Evolutionary conservation across 2,888 invertebrate genomes (phyloP), one percentile per base, ranked within the genome.

Genomic region (Agrochola lota): DNA sequence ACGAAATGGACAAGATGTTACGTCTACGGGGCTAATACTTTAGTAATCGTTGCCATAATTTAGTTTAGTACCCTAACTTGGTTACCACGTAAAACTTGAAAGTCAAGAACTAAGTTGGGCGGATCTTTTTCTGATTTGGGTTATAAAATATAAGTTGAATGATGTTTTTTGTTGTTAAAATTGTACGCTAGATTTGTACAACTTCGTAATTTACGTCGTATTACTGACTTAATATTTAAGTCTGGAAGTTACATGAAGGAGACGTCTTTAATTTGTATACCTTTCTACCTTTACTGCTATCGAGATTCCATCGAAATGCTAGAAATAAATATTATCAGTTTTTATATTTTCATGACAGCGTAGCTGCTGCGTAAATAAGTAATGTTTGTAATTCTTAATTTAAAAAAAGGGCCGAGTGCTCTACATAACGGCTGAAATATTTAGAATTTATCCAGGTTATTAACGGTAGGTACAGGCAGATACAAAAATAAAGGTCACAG

Each of bases 51-150:
- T 4, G 63, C 12, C 63, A 55, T 57, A 55, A 66, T 60, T 69
- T 66, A 35, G n/a, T 30, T 74, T 30, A 78, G 20, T 67, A 46
- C 40, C 57, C 40, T 49, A 63, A 43, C 43, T 73, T n/a, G 23
- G 20, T 49, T 17, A 6, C 26, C 52, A 71, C 26, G 46, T 80
- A 17, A 30, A 43, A 35, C 12, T 62, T 52, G 35, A 52, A 12
- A 62, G 49, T 57, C 7, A 66, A 63, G 20, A 26, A 60, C 26
- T 49, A 67, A 67, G 73, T 57, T 60, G 0, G 43, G 35, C 6
- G n/a, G 26, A 20, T 26, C 11, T 46, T 67, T 49, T 67, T 23
- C 12, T 12, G 26, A 20, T 67, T 49, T 49, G 20, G 1, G n/a
- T n/a, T n/a, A 49, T 30, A 23, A 20, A 43, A 49, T 67, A 5